These are phyloP conservation scores for Andricus curvator DNA, from an alignment of 2,888 invertebrate species.

Conservation along the genomic window DNA sequence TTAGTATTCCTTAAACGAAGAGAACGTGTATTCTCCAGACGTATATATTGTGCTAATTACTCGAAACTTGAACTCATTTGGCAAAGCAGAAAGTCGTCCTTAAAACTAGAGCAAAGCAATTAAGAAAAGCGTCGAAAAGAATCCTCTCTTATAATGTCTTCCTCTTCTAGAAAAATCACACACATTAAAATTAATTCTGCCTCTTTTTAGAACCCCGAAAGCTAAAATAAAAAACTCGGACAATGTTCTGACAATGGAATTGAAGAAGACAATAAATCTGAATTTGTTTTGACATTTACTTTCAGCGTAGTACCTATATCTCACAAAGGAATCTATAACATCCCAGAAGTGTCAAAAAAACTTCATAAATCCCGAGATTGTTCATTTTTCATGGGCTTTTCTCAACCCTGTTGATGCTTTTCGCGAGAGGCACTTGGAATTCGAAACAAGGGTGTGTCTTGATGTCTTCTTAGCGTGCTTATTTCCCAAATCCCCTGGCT, in stretches of 20 bases:
- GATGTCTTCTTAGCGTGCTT: constrained; percentile 20
- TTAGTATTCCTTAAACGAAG: neutral
- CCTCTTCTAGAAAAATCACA: neutral
- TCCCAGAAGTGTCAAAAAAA: neutral
- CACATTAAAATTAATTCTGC: no score
- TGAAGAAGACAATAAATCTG: neutral
- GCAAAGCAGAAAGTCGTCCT: constrained; percentile 8
- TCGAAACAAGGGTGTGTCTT: neutral
- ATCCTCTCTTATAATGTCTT: neutral
- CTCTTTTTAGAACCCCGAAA: neutral
- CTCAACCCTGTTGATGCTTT: neutral
- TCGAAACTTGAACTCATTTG: constrained; percentile 16
- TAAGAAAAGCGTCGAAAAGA: constrained; percentile 1
- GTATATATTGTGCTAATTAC: constrained; percentile 19
- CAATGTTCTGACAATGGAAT: neutral
- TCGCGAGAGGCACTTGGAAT: neutral
- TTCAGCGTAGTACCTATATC: neutral
- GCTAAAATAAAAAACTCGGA: neutral
- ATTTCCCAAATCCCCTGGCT: constrained; percentile 12
- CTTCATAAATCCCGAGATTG: neutral
- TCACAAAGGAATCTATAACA: neutral
- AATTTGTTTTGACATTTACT: neutral
- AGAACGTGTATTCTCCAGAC: neutral
- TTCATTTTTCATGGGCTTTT: constrained; percentile 1
- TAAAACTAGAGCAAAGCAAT: constrained; percentile 19